Base-by-base conservation (phyloP, 2,797 vertebrate genomes). In the Oreochromis mossambicus region DNA sequence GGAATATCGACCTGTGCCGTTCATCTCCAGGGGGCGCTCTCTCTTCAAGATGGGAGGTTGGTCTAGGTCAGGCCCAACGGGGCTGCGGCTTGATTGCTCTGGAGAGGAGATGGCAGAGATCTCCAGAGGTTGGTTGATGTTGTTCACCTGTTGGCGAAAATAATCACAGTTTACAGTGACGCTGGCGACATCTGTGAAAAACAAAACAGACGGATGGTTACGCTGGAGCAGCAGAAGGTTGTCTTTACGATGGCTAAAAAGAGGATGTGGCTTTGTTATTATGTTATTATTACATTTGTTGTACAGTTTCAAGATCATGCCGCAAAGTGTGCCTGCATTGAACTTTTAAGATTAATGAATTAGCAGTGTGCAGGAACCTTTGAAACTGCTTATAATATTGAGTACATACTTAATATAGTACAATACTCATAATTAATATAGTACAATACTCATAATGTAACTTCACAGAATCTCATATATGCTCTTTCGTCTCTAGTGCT, bases 81-180 rank as follows among this genome's bases (percentile, higher is more conserved):
- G 98, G 92, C 97, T 98, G 89, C 97, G 97, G 76, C 97, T 96
- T 11, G 98, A 98, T 91, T 97, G 98, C 95, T 99, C 99, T 0
- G 99, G 99, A 88, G 99, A 99, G 7, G 99, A 99, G 96, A 99
- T 99, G 94, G 99, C 99, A 1, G 99, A 97, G 92, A 99, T 99
- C 96, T 99, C 99, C 96, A 99, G 94, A 68, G 99, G 99, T 95
- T 99, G 98, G 95, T 99, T 99, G 93, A 99, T 99, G 96, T 98
- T 99, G 96, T 96, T 99, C 85, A 99, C 99, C 99, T 99, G 93
- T 76, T 21, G 41, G 14, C 56, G 5, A 29, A 83, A 55, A 11
- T 15, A 87, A 56, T 79, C 21, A 4, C 13, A 80, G 34, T 81
- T 80, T 15, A 68, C 19, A 24, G 43, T 32, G 15, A 75, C 10